phyloP scores from a whole-genome alignment of 2,797 vertebrate species.

The Poecilia gillii region DNA sequence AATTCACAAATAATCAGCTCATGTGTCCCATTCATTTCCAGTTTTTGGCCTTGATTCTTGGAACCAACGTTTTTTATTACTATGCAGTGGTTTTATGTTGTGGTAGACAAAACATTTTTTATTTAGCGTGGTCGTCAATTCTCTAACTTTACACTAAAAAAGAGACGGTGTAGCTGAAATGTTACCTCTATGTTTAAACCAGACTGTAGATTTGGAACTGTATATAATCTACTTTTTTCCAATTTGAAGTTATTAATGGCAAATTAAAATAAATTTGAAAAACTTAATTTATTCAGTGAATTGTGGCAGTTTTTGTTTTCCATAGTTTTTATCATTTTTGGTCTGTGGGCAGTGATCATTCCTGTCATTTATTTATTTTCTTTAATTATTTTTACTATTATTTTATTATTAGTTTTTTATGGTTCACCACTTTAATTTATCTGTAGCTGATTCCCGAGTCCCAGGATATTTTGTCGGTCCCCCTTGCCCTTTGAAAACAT shows the following conservation, averaged over 20 bases:
- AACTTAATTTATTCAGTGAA: not conserved
- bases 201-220: not conserved
- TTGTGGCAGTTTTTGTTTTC: not conserved
- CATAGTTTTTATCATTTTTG: not conserved
- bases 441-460: not conserved
- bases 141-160: not conserved
- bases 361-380: not conserved
- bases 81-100: not conserved
- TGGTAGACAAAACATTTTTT: not conserved
- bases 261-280: too few relatives aligned
- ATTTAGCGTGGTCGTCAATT: not conserved
- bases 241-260: too few relatives aligned
- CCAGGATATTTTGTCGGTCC: not conserved
- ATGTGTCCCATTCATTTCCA: constrained; percentile 24
- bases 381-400: not conserved
- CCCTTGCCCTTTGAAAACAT: not conserved
- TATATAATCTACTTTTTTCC: too few relatives aligned
- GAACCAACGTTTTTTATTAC: not conserved
- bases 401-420: not conserved
- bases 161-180: not conserved
- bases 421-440: not conserved
- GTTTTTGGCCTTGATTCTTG: not conserved
- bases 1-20: constrained; percentile 18
- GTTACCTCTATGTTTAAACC: not conserved
- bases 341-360: not conserved